Conservation (phyloP, 2,888 invertebrate genomes). For the Melanophora roralis region DNA sequence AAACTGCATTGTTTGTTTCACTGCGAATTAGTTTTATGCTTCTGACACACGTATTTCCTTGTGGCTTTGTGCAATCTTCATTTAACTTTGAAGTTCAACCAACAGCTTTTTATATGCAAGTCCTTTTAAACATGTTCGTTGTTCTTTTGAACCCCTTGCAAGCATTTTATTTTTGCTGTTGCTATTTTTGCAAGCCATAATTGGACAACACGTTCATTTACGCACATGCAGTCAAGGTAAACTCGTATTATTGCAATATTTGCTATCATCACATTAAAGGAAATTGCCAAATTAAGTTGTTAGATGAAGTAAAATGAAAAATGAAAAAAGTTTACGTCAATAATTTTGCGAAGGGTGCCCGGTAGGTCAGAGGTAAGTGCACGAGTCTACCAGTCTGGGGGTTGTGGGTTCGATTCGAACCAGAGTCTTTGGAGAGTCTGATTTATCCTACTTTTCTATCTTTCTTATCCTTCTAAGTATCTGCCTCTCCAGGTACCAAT, state of each 20-base stretch:
- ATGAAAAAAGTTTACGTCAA: not conserved
- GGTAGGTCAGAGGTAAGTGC: not conserved
- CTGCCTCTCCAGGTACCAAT: too few species aligned
- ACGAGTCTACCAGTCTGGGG: too few species aligned
- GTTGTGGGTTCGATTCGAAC: too few species aligned
- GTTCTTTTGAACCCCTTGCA: not conserved
- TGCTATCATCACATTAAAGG: slow-evolving; percentile 26
- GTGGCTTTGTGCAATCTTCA: slow-evolving; percentile 9
- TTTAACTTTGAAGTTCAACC: not conserved
- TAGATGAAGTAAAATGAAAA: not conserved
- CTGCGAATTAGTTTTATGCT: not conserved
- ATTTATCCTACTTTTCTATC: too few species aligned
- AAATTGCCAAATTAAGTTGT: slow-evolving; percentile 49
- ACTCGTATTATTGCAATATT: slow-evolving; percentile 3
- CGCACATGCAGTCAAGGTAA: slow-evolving; percentile 6
- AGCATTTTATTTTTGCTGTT: not conserved
- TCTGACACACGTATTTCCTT: not conserved
- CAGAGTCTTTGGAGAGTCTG: too few species aligned
- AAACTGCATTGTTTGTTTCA: slow-evolving; percentile 9
- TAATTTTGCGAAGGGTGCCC: not conserved
- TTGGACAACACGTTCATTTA: slow-evolving; percentile 6
- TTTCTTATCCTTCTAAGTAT: too few species aligned
- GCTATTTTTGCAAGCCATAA: not conserved
- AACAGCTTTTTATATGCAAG: slow-evolving; percentile 35
- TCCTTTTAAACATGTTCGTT: not conserved